These are phyloP conservation scores for Neomonachus schauinslandi DNA, from an alignment of 2,113 vertebrate genomes.

Conservation along the genomic window DNA sequence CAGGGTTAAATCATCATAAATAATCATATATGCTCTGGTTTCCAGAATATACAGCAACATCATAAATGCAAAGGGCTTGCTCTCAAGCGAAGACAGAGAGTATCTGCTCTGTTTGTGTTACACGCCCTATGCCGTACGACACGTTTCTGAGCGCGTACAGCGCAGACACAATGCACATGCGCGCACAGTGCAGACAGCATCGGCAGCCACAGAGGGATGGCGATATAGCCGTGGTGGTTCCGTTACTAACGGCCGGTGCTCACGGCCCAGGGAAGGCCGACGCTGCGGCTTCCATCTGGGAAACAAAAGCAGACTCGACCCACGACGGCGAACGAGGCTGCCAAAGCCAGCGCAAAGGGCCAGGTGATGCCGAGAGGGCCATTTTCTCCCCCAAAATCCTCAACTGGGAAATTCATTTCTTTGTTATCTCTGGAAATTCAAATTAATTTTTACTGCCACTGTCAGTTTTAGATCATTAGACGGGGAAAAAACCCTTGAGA, in stretches of 20 bases:
- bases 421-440: slow-evolving; percentile 61
- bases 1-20: neutral
- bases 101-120: neutral
- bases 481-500: slow-evolving; percentile 45
- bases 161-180: neutral
- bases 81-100: neutral
- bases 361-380: neutral
- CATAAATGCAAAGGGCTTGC: neutral
- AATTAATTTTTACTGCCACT: slow-evolving; percentile 58
- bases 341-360: neutral
- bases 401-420: slow-evolving; percentile 27
- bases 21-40: neutral
- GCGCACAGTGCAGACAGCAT: neutral
- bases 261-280: neutral
- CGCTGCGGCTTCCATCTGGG: neutral
- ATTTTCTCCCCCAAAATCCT: neutral
- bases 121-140: no score
- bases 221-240: neutral
- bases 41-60: neutral
- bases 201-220: neutral
- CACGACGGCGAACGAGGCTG: neutral
- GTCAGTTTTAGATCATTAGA: slow-evolving; percentile 50
- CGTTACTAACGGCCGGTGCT: neutral
- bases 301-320: neutral
- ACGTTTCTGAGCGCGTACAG: neutral